Evolutionary conservation across 1,140 invertebrate species (phyloP).

Genomic region (Eriocheir sinensis): DNA sequence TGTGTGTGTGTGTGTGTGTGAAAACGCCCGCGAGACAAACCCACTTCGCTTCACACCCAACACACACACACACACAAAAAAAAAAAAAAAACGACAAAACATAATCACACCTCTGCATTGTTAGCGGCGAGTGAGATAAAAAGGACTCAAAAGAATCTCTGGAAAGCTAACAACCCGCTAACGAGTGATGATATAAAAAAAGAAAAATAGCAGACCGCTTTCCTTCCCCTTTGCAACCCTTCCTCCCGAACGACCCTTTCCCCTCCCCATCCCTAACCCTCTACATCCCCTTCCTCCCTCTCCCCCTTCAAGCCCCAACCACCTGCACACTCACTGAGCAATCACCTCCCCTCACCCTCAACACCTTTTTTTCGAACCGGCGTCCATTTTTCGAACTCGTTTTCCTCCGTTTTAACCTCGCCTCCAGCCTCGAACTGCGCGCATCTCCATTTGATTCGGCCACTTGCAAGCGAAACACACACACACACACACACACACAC

Average conservation of each 20-base stretch:
- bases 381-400: background rate
- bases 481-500: background rate
- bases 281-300: background rate
- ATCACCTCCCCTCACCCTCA: background rate
- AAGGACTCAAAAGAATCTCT: background rate
- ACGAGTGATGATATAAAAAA: conserved; percentile 26
- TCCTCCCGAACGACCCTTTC: background rate
- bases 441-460: background rate
- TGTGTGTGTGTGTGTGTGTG: conserved; percentile 2
- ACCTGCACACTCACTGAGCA: background rate
- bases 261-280: background rate
- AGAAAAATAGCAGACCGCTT: too few relatives aligned
- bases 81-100: background rate
- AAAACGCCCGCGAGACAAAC: background rate
- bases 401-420: background rate
- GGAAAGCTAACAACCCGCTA: background rate
- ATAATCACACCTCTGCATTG: background rate
- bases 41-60: too few relatives aligned
- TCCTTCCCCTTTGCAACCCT: background rate
- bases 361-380: background rate
- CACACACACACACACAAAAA: background rate
- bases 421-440: background rate
- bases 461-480: background rate
- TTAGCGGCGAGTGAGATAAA: background rate
- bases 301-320: background rate